These are phyloP conservation scores for Drosophila grimshawi DNA, from an alignment of 1,140 invertebrate species.

Conservation along the genomic window DNA sequence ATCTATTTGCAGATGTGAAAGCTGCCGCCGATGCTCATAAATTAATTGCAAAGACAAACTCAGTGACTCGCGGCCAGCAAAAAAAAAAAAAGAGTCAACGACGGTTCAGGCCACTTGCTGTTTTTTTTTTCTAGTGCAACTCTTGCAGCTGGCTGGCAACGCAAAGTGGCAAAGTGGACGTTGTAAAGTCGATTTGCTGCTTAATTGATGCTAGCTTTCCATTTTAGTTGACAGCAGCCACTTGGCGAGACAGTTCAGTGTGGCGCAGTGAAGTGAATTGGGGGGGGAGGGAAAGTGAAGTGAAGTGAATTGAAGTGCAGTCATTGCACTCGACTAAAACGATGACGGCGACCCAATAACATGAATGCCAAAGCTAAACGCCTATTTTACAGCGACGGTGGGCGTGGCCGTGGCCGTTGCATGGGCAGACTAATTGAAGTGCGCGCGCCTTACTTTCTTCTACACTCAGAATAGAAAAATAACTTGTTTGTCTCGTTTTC, in stretches of 20 bases:
- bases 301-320: slow-evolving; percentile 34
- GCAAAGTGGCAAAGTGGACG: not conserved
- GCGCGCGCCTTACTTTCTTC: slow-evolving; percentile 5
- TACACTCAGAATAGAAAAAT: not conserved
- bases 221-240: slow-evolving; percentile 72
- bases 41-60: slow-evolving; percentile 63
- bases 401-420: slow-evolving; percentile 5
- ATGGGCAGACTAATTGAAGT: slow-evolving; percentile 54
- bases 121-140: slow-evolving; percentile 6
- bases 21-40: slow-evolving; percentile 72
- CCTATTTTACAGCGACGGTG: not conserved
- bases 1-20: slow-evolving; percentile 72
- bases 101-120: slow-evolving; percentile 5
- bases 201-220: slow-evolving; percentile 81
- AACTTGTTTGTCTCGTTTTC: not conserved
- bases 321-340: slow-evolving; percentile 51
- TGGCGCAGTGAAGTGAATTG: slow-evolving; percentile 12
- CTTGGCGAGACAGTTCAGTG: slow-evolving; percentile 17
- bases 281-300: too few species aligned
- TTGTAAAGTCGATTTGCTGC: not conserved
- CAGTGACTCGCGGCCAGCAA: slow-evolving; percentile 3
- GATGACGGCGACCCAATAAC: slow-evolving; percentile 46
- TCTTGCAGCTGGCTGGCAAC: slow-evolving; percentile 23
- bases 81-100: not conserved
- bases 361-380: slow-evolving; percentile 22